Percentiles rank a stretch among this genome's conserved stretches.
These are phyloP conservation scores for Drosophila mercatorum DNA, from an alignment of 2,888 invertebrate species.

Conservation along the genomic window DNA sequence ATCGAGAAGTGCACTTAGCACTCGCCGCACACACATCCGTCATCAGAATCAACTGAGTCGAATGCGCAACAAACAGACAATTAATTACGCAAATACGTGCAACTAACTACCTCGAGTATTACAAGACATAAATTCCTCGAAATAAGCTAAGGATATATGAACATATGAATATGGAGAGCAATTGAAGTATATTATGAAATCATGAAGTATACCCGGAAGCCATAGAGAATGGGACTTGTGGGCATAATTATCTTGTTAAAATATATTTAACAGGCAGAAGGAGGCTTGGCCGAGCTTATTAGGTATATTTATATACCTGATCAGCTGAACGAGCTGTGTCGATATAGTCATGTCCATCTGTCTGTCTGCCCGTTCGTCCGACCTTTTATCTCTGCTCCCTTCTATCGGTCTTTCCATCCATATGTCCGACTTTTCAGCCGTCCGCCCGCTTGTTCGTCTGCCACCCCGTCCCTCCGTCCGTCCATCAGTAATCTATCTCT, in stretches of 20 bases:
- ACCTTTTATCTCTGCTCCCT: no score
- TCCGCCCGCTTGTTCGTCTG: no score
- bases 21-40: neutral
- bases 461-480: neutral
- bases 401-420: no score
- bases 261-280: no score
- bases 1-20: constrained; percentile 22
- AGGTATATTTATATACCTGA: neutral
- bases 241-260: no score
- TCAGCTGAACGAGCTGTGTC: neutral
- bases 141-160: no score
- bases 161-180: neutral
- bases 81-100: constrained; percentile 1
- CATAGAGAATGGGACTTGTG: no score
- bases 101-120: neutral
- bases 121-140: neutral
- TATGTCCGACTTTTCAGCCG: no score
- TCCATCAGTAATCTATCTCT: neutral
- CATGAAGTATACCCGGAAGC: no score
- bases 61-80: neutral
- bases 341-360: neutral
- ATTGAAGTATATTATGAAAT: no score
- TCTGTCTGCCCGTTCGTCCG: neutral
- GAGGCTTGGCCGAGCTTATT: neutral
- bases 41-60: neutral